phyloP scores from a whole-genome alignment of 92 coral and sea anemone species.

The Virgularia gustaviana region DNA sequence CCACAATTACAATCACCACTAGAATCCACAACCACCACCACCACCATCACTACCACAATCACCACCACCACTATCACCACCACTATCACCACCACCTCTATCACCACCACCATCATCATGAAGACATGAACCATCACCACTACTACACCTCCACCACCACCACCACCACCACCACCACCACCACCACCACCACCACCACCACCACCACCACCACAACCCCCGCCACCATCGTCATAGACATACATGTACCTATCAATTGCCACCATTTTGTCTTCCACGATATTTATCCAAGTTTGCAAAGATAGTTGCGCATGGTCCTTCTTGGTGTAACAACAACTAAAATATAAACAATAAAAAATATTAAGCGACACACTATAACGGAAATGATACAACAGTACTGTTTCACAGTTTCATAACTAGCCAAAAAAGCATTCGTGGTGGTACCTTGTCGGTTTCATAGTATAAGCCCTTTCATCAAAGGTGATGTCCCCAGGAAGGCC shows the following conservation, averaged over 20 bases:
- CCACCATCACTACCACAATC: too few relatives aligned
- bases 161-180: too few relatives aligned
- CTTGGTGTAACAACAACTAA: constrained; percentile 72
- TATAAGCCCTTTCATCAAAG: constrained; percentile 49
- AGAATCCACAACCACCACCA: too few relatives aligned
- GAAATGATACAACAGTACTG: background rate
- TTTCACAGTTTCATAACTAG: background rate
- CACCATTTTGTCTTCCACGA: constrained; percentile 79
- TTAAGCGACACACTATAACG: background rate
- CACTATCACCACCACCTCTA: too few relatives aligned
- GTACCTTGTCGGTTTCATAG: constrained; percentile 82
- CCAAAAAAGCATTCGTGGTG: background rate
- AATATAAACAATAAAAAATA: background rate
- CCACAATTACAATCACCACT: too few relatives aligned
- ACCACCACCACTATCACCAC: too few relatives aligned
- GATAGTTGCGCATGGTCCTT: constrained; percentile 72
- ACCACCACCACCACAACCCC: too few relatives aligned
- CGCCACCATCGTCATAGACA: background rate
- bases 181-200: too few relatives aligned
- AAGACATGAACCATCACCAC: too few relatives aligned
- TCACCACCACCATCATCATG: too few relatives aligned
- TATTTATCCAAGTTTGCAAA: constrained; percentile 80
- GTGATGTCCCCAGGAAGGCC: constrained; percentile 75
- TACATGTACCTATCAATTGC: constrained; percentile 77
- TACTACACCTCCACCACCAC: too few relatives aligned